Conservation (phyloP, 2,113 vertebrate genomes). For the Antennarius striatus region DNA sequence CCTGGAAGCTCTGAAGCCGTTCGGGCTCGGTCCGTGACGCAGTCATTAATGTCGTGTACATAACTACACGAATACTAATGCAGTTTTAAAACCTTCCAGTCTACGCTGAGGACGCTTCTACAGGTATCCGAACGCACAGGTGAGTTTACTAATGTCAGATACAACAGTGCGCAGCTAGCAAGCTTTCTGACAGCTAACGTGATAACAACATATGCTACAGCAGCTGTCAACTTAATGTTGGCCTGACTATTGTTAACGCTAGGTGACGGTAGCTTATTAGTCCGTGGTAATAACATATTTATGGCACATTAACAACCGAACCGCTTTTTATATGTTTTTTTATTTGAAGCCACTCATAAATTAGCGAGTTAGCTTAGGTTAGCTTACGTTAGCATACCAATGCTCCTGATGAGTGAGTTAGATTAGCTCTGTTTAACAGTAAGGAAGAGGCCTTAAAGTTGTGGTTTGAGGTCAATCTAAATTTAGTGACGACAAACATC, state of each 20-base stretch:
- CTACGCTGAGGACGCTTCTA: conserved; percentile 7
- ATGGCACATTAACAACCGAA: neutral
- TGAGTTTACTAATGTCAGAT: conserved; percentile 21
- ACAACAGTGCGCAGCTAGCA: neutral
- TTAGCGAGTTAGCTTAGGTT: neutral
- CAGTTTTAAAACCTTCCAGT: neutral
- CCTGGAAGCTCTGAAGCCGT: no score
- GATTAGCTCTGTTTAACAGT: conserved; percentile 2
- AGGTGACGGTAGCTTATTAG: neutral
- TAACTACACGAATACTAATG: no score
- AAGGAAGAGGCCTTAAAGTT: neutral
- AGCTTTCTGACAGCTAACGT: conserved; percentile 1
- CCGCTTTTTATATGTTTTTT: no score
- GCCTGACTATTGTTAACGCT: neutral
- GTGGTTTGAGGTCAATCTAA: neutral
- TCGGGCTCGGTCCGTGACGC: no score
- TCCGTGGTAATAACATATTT: neutral
- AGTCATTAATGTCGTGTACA: no score
- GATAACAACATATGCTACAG: conserved; percentile 25
- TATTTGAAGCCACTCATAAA: neutral
- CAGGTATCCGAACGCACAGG: neutral
- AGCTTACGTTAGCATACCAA: conserved; percentile 34
- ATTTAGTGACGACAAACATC: neutral
- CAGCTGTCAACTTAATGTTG: conserved; percentile 13
- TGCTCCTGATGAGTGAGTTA: neutral